A percentile compares a stretch with the other conserved stretches of the same genome.
Evolutionary conservation across 1,140 invertebrate genomes (phyloP).

Genomic region (Lucilia sericata): DNA sequence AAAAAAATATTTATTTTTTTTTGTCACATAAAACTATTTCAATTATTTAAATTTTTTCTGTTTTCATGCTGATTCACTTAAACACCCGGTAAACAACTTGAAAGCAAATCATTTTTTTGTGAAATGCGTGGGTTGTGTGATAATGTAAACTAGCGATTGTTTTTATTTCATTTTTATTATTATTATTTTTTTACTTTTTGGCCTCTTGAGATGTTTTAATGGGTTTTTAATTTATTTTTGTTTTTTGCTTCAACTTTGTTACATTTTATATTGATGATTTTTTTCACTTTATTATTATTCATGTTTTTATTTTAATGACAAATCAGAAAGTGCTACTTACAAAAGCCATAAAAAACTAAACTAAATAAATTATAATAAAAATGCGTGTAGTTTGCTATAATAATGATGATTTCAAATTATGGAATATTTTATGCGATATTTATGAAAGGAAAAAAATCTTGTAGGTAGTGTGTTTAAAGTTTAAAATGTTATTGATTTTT

Average conservation of each 20-base stretch:
- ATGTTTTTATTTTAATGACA: not conserved
- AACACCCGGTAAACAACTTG: not conserved
- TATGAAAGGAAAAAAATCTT: too few species aligned
- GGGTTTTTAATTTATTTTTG: slow-evolving; percentile 10
- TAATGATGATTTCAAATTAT: not conserved
- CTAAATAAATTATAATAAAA: not conserved
- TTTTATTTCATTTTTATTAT: not conserved
- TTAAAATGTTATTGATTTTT: too few species aligned
- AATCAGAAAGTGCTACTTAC: slow-evolving; percentile 17
- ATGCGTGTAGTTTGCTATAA: not conserved
- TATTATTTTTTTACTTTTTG: not conserved
- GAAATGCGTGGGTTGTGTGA: not conserved
- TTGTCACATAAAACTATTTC: not conserved
- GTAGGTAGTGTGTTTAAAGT: too few species aligned
- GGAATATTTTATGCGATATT: not conserved
- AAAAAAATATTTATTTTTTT: too few species aligned
- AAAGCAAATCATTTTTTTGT: not conserved
- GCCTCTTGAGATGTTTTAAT: not conserved
- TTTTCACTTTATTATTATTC: not conserved
- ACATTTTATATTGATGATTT: too few species aligned
- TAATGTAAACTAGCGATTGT: not conserved
- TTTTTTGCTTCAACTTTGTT: not conserved
- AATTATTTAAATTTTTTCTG: not conserved
- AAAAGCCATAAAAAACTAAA: not conserved
- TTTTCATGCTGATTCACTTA: not conserved